Evolutionary conservation across 2,113 vertebrate genomes (phyloP), one percentile per base, ranked within the genome.

Genomic region (Triplophysa rosa): DNA sequence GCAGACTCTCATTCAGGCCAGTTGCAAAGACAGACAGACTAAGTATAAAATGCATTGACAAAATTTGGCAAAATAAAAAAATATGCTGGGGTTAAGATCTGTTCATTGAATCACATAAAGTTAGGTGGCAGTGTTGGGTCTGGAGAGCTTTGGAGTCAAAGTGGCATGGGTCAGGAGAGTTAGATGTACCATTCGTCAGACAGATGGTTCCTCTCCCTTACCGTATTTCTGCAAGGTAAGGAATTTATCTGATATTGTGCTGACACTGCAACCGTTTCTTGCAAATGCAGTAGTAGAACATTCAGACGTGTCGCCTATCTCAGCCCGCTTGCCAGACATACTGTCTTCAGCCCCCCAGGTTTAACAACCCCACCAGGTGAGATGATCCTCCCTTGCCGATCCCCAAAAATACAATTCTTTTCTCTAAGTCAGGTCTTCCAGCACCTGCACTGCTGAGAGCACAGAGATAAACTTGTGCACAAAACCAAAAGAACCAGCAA

Each of bases 351-450:
- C 13, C 54, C 23, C 19, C 6, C 33, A 49, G 67, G 70, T 26
- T 74, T 29, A 11, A 42, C 61, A 52, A 13, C 45, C 40, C 42
- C 58, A 74, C 66, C 42, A 84, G 67, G 29, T 84, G 67, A 69
- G 54, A 64, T 80, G 68, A 63, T 67, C 24, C 58, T 68, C 66
- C 63, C 37, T 12, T 65, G 62, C 29, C 62, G 74, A 84, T 78
- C 63, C 75, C 68, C 68, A 69, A 26, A 78, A 69, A 29, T 72
- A 64, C 68, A 78, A 81, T 78, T 74, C 52, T 64, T 81, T 81
- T 84, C 13, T 59, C 63, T 58, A 54, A 45, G 68, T 68, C 62
- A 67, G 79, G 13, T 37, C 61, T 61, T 37, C 8, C 16, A 21
- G 72, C 72, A 83, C 72, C 78, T 71, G 78, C 23, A 74, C 54